Percentiles rank a stretch among this genome's conserved stretches.
These are phyloP conservation scores for Lepidocyrtinus sp. DNA, from an alignment of 2,888 invertebrate genomes.

Conservation along the genomic window DNA sequence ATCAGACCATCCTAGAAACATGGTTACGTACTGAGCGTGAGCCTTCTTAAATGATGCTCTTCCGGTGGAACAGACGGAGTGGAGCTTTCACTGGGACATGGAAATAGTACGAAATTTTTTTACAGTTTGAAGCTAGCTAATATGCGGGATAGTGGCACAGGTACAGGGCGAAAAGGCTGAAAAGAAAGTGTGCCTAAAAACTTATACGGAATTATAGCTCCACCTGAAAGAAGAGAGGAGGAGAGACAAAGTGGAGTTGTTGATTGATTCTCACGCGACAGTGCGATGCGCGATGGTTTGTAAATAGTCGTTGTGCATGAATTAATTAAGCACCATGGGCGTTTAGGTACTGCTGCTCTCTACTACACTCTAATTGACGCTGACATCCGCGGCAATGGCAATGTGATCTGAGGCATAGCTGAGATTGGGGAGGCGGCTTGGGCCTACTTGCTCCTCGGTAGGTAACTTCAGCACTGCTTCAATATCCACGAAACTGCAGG, in stretches of 20 bases:
- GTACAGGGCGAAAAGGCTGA: too few relatives aligned
- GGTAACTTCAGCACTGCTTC: conserved; percentile 78
- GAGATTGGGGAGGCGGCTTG: conserved; percentile 79
- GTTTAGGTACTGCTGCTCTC: too few relatives aligned
- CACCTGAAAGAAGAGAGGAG: not conserved
- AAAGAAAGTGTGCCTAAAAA: too few relatives aligned
- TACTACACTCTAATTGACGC: conserved; percentile 59
- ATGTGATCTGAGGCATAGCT: conserved; percentile 85
- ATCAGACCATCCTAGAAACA: too few relatives aligned
- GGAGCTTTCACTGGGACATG: too few relatives aligned
- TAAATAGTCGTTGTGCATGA: conserved; percentile 26
- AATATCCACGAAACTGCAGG: conserved; percentile 75
- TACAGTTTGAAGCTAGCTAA: too few relatives aligned
- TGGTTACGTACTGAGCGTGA: too few relatives aligned
- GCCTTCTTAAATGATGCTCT: too few relatives aligned
- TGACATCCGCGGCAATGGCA: conserved; percentile 80
- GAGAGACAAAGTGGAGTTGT: conserved; percentile 40
- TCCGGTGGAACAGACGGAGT: too few relatives aligned
- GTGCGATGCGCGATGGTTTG: conserved; percentile 43
- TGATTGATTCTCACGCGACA: not conserved
- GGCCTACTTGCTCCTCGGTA: conserved; percentile 79
- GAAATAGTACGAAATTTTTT: too few relatives aligned
- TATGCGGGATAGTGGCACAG: too few relatives aligned
- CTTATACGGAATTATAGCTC: too few relatives aligned
- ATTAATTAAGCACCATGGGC: conserved; percentile 15